Evolutionary conservation across 2,797 vertebrate species (phyloP), one percentile per base, ranked within the genome.

Genomic region (Poeciliopsis gracilis): DNA sequence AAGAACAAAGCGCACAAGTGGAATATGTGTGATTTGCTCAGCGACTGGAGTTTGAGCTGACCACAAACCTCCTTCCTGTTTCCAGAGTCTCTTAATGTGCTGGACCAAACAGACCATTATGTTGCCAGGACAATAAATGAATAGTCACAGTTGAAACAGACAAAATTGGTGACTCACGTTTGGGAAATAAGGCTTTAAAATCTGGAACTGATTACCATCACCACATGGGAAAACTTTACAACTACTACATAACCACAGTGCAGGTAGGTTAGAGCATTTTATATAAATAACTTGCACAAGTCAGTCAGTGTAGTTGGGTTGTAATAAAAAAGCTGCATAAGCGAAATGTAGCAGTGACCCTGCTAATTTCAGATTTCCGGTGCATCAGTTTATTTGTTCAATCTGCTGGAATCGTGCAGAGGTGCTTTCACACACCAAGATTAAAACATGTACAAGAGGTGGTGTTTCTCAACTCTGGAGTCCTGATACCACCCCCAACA

Each of bases 61-160:
- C 92, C 90, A 85, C 89, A 90, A 12, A 75, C 84, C 55, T 90
- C 78, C 87, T 84, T 85, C 84, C 85, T 69, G 86, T 78, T 77
- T 88, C 86, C 78, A 49, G 77, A 70, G 73, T 82, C 74, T 88
- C 76, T 87, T 91, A 80, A 82, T 89, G 89, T 87, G 81, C 84
- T 80, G 80, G 82, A 70, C 75, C 87, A 84, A 90, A 90, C 86
- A 89, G 88, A 88, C 84, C 87, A 89, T 90, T 86, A 87, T 78
- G 82, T 71, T 83, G 76, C 85, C 86, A 91, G 88, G 91, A 91
- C 90, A 90, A 89, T 89, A 77, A 85, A 86, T 87, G 84, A 86
- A 79, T 83, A 82, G 78, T 87, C 87, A 61, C 80, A 80, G 76
- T 85, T 85, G 79, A 88, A 86, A 78, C 76, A 84, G 86, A 89